Base-by-base conservation (phyloP, 2,113 vertebrate genomes). In the Puffinus mauretanicus region DNA sequence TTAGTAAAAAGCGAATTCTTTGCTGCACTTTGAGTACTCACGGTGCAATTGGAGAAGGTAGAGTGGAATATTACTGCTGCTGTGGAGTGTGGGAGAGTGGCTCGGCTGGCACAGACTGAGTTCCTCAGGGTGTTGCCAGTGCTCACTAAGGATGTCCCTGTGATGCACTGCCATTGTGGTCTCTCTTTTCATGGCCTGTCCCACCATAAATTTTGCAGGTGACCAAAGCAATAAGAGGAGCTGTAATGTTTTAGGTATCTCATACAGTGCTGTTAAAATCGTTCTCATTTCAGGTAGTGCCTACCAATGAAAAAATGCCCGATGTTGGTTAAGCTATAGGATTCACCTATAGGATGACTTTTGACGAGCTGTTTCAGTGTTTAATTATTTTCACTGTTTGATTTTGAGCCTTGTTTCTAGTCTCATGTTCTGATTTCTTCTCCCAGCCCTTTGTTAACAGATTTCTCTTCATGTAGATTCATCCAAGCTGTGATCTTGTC, bases 101-200 rank as follows among this genome's bases (percentile, higher is more conserved):
- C 40, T 62, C 5, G 7, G 40, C 19, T 0, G 2, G 34, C 27
- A 19, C 29, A 17, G 25, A 3, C 30, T 7, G 32, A 46, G 34
- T 10, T 86, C 49, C 44, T 21, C 2, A 5, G 17, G 36, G 13
- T 15, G 16, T 19, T 76, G 34, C 16, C 16, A 8, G 36, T 15
- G n/a, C 27, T 60, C 38, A 4, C 24, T 10, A 8, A 13, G 71
- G 57, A 4, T 15, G 29, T 40, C 60, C 26, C 72, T 20, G 25
- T 4, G 17, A 38, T 0, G 2, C 11, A 2, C 38, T 27, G 47
- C n/a, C 6, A 1, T 38, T 47, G 34, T 13, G 34, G 16, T 19
- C 38, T 57, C 16, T 65, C 38, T 65, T 38, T 13, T 62, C 26
- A 11, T 11, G 18, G 25, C 60, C n/a, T 42, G 58, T 42, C 46